Base-by-base conservation (phyloP, 2,113 vertebrate species). In the Mellivora capensis region DNA sequence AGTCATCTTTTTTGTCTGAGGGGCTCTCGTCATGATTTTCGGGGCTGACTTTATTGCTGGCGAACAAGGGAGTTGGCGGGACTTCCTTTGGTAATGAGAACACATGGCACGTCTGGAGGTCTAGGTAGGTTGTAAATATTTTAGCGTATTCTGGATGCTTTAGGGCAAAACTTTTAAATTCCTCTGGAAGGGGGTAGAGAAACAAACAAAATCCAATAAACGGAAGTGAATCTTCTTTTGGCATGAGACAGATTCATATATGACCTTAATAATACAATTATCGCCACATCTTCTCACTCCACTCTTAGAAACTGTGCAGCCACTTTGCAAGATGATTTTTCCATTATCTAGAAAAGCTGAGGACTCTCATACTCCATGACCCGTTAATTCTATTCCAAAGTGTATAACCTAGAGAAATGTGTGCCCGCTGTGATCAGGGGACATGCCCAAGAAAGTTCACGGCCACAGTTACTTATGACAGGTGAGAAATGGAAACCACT, bases 1-100 rank as follows among this genome's bases (percentile, higher is more conserved):
- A 99, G 97, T 99, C 99, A 13, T 99, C 99, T 87, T 99, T 99
- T 98, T 99, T 99, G 98, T 99, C 99, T n/a, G 99, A 99, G 85
- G 96, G 96, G 94, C 98, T 98, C 54, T 99, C 99, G 61, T 98
- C 98, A 12, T 64, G 94, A 44, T 85, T 94, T n/a, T 94, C 98
- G 20, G 98, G 98, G 71, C 92, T 86, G 87, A 97, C 94, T 83
- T 97, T 98, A 93, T 99, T 99, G 94, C 96, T 98, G 94, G 59
- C 62, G 12, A 76, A 0, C 20, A 95, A 83, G 76, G 87, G 57
- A 20, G 97, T 82, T 10, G 98, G 96, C 7, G 7, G 92, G 1
- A 96, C 98, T 47, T 98, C 98, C 62, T 97, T 79, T 10, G 99
- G 99, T 31, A 99, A 97, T 6, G 99, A 96, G 47, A 93, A 97